These are phyloP conservation scores for Sphenodon punctatus DNA, from an alignment of 2,797 vertebrate genomes.

Conservation along the genomic window DNA sequence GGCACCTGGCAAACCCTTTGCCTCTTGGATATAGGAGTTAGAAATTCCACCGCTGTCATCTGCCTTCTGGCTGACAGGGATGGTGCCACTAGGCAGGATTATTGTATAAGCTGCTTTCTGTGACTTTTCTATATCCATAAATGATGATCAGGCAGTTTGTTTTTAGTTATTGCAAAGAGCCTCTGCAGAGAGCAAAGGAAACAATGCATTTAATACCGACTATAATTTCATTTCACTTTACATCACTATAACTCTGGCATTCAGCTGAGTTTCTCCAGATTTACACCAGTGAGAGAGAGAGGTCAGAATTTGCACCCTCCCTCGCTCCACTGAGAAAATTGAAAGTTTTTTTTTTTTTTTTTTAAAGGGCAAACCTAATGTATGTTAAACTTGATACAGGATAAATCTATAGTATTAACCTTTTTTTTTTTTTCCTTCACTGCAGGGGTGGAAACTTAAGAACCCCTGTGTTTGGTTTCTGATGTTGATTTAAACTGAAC, in stretches of 20 bases:
- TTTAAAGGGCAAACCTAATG: neutral
- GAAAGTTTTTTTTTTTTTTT: too few relatives aligned
- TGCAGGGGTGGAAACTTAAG: neutral
- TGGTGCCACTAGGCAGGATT: fast-evolving
- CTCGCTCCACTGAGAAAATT: neutral
- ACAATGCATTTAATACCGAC: neutral
- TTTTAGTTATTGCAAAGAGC: fast-evolving
- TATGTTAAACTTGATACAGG: neutral
- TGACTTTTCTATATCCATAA: neutral
- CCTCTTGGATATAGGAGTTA: too few relatives aligned
- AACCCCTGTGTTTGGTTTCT: neutral
- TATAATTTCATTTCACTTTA: neutral
- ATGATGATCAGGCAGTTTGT: neutral
- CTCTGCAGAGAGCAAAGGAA: neutral
- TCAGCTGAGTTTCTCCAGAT: fast-evolving
- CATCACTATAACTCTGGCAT: neutral
- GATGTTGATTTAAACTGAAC: neutral
- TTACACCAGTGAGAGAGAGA: fast-evolving
- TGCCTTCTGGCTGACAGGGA: too few relatives aligned
- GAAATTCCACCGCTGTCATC: neutral
- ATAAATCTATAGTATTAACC: neutral
- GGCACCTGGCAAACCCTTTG: neutral
- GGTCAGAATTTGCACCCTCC: neutral
- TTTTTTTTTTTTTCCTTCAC: neutral
- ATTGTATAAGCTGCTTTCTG: fast-evolving